Percentiles rank a stretch among this genome's conserved stretches.
Evolutionary conservation across 37 sponge, comb jelly and placozoan genomes (phyloP).

Genomic region (Sycon ciliatum): DNA sequence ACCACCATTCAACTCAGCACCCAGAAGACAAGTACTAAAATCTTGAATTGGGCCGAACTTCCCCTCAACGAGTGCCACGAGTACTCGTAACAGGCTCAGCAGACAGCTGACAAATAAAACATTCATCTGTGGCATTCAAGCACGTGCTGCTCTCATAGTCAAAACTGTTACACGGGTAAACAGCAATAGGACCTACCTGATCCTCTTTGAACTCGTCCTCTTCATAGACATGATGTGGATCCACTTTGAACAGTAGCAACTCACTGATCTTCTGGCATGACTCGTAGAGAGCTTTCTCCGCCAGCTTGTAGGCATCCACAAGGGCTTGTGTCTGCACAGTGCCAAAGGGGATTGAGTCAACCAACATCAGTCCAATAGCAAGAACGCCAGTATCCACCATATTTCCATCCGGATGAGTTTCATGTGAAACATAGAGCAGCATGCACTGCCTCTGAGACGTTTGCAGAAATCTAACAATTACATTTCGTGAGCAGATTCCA

Average conservation of each 20-base stretch:
- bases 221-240: constrained; percentile 78
- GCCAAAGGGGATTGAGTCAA: neutral
- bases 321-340: constrained; percentile 29
- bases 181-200: constrained; percentile 41
- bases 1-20: no score
- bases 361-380: neutral
- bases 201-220: constrained; percentile 73
- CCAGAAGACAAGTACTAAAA: no score
- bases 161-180: neutral
- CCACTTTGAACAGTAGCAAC: constrained; percentile 67
- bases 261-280: constrained; percentile 73
- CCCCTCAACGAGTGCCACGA: no score
- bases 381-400: no score
- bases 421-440: neutral
- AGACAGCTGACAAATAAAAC: no score
- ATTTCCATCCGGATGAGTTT: no score
- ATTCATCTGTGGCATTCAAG: neutral
- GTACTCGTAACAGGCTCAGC: no score
- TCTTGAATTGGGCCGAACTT: no score
- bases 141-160: no score
- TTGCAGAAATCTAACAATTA: neutral
- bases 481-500: neutral
- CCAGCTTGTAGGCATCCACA: constrained; percentile 65
- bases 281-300: constrained; percentile 58
- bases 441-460: no score